A percentile compares a stretch with the other conserved stretches of the same genome.
phyloP scores from a whole-genome alignment of 2,113 vertebrate species.

The Cinclus cinclus region DNA sequence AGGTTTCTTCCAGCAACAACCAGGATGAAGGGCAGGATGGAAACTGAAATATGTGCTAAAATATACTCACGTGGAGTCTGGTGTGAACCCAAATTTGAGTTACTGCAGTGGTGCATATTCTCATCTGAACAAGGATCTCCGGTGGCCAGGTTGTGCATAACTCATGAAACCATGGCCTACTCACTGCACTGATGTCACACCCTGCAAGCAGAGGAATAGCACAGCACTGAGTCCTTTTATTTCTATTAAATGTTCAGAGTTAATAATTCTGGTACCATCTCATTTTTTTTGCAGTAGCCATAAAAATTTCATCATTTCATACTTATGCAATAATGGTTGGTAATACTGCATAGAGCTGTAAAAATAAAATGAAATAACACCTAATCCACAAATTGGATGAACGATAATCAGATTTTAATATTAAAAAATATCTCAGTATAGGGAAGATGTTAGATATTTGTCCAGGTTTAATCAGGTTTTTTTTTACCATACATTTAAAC shows the following conservation, averaged over 20 bases:
- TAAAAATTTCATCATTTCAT: not conserved
- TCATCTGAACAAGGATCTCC: not conserved
- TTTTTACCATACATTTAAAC: not conserved
- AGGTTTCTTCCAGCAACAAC: not conserved
- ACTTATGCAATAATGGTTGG: not conserved
- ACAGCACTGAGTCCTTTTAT: not conserved
- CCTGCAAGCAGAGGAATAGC: not conserved
- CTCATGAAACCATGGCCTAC: too few species aligned
- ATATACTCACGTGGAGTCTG: not conserved
- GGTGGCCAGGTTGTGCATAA: accelerated
- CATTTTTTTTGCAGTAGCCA: not conserved
- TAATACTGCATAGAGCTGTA: not conserved
- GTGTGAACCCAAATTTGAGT: not conserved
- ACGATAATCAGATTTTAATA: not conserved
- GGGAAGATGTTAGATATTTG: not conserved
- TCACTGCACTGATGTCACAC: too few species aligned
- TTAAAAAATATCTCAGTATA: not conserved
- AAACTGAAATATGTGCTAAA: not conserved
- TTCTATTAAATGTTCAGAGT: not conserved
- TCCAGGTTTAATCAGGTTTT: not conserved
- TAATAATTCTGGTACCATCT: not conserved
- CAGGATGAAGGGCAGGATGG: not conserved
- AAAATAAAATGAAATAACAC: constrained; percentile 9
- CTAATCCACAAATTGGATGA: not conserved
- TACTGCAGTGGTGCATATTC: not conserved